Base-by-base conservation (phyloP, 2,797 vertebrate species). In the Hippoglossus hippoglossus region DNA sequence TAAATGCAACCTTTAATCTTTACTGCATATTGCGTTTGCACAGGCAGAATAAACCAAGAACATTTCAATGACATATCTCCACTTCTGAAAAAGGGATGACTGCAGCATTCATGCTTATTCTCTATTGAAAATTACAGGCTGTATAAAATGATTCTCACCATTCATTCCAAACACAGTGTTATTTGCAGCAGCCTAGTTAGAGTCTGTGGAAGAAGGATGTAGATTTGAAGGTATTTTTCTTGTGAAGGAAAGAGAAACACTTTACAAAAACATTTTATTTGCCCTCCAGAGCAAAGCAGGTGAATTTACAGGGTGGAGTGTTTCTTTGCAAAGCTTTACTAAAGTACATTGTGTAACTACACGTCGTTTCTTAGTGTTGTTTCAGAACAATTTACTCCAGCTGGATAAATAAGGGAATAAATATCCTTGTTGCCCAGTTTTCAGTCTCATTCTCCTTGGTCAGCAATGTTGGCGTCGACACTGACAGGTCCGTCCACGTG, bases 261-360 rank as follows among this genome's bases (percentile, higher is more conserved):
- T 52, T 51, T 10, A 69, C 36, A 73, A 85, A 87, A 87, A 53
- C 53, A 15, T 58, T 90, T 91, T 87, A 91, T 86, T 89, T 75
- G 26, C 25, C 47, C 65, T 60, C 66, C 39, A 34, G 56, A 65
- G 25, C 64, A 76, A 71, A 65, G 55, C 63, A 55, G 47, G 59
- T 56, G 34, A 44, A 71, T 52, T 57, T 49, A 72, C 52, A 85
- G 6, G 5, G 53, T 46, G 61, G n/a, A 51, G 28, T 22, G 47
- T 52, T 63, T 6, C 51, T 25, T 71, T 47, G 21, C 9, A 55
- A 77, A 75, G 36, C 2, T 15, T 56, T 6, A 74, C 2, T 79
- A 75, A 76, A 61, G 18, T n/a, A 67, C 12, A 21, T 10, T 55
- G 16, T 22, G 12, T 25, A 53, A 26, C 13, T 53, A 53, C 51